Evolutionary conservation across 2,113 vertebrate genomes (phyloP).

Genomic region (rabbit (Oryctolagus cuniculus)): DNA sequence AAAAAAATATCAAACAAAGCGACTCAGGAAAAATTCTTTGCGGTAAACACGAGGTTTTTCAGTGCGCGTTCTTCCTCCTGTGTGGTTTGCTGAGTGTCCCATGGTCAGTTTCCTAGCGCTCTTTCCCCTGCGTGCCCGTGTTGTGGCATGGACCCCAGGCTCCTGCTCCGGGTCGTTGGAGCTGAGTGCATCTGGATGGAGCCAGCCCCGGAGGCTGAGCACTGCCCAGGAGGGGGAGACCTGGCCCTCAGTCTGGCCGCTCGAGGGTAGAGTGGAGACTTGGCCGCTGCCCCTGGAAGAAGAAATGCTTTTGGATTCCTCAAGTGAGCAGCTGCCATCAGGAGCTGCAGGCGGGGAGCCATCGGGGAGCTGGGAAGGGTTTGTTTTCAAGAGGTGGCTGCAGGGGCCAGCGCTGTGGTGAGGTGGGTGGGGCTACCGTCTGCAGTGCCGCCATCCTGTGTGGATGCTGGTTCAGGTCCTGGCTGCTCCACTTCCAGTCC

Average conservation of each 20-base stretch:
- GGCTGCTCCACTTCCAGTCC: no score
- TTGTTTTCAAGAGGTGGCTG: not conserved
- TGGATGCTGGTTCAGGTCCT: no score
- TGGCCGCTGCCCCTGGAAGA: not conserved
- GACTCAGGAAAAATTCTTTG: not conserved
- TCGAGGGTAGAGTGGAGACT: not conserved
- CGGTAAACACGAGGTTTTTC: not conserved
- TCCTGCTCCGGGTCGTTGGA: not conserved
- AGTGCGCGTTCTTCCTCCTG: not conserved
- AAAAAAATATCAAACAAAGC: conserved; percentile 34
- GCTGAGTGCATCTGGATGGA: not conserved
- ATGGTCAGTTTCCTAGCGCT: not conserved
- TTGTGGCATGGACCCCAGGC: not conserved
- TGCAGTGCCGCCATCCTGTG: no score
- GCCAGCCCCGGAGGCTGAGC: not conserved
- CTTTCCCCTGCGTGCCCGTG: not conserved
- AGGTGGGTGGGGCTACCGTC: no score
- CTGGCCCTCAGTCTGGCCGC: not conserved
- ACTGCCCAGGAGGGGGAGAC: not conserved
- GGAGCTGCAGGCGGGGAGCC: not conserved
- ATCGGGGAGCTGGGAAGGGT: not conserved
- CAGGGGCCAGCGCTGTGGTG: no score
- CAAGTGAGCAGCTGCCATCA: not conserved
- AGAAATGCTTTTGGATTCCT: not conserved
- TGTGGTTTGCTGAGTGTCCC: conserved; percentile 14